phyloP scores from a whole-genome alignment of 92 coral and sea anemone genomes.

The Zoanthus sociatus region DNA sequence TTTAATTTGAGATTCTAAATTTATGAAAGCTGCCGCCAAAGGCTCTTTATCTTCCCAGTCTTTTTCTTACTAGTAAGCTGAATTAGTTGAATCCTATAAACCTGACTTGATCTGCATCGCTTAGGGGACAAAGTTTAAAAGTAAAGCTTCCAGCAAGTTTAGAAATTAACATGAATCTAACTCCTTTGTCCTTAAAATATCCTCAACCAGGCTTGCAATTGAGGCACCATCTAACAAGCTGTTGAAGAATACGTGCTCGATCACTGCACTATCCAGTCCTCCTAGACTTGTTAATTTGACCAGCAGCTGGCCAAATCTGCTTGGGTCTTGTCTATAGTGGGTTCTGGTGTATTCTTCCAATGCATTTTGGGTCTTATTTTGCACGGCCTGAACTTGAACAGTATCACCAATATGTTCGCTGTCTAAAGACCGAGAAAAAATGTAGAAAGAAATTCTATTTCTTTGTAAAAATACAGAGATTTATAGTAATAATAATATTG shows the following conservation, averaged over 20 bases:
- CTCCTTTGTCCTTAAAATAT: conserved; percentile 81
- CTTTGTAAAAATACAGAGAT: neutral
- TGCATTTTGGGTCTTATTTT: conserved; percentile 97
- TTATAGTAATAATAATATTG: too few species aligned
- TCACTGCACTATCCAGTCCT: conserved; percentile 79
- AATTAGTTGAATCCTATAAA: too few species aligned
- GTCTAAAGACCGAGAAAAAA: conserved; percentile 55
- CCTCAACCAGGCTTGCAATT: conserved; percentile 85
- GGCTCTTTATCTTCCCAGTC: too few species aligned
- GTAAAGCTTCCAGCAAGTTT: too few species aligned
- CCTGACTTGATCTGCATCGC: too few species aligned
- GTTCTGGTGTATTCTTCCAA: conserved; percentile 90
- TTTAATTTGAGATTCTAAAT: too few species aligned
- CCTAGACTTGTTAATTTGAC: conserved; percentile 84
- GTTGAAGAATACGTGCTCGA: conserved; percentile 89
- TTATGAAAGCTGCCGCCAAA: too few species aligned
- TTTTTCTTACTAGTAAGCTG: too few species aligned
- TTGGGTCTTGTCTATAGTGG: conserved; percentile 71
- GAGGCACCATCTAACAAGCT: conserved; percentile 90
- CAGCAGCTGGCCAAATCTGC: conserved; percentile 90
- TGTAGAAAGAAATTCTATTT: neutral
- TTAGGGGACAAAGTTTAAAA: too few species aligned
- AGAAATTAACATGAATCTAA: conserved; percentile 30
- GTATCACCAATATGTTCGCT: conserved; percentile 91
- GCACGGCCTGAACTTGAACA: conserved; percentile 95